phyloP scores from a whole-genome alignment of 2,888 invertebrate species.

The Dicyrtoma fusca region DNA sequence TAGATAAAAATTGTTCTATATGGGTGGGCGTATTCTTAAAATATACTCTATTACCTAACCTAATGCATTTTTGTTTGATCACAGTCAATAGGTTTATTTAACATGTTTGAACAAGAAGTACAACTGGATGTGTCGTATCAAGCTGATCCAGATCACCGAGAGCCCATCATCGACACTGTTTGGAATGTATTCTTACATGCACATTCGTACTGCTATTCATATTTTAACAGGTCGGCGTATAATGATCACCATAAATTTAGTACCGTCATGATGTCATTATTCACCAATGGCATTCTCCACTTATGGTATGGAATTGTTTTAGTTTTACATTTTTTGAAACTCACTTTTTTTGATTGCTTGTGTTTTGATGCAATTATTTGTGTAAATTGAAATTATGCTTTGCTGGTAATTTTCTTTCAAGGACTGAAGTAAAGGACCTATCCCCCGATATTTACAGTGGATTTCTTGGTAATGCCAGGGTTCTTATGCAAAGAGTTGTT shows the following conservation, averaged over 20 bases:
- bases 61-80: too few relatives aligned
- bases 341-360: neutral
- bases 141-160: constrained; percentile 20
- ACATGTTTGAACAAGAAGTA: neutral
- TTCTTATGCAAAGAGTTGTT: constrained; percentile 41
- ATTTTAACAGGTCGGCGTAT: constrained; percentile 37
- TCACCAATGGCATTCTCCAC: constrained; percentile 47
- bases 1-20: too few relatives aligned
- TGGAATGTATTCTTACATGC: constrained; percentile 51
- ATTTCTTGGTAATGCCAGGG: constrained; percentile 45
- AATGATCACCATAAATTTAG: constrained; percentile 51
- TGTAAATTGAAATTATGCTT: neutral
- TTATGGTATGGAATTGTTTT: constrained; percentile 44
- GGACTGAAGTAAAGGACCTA: constrained; percentile 38
- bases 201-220: constrained; percentile 44
- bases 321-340: constrained; percentile 2
- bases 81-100: neutral
- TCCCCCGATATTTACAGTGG: constrained; percentile 41
- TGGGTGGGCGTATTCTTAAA: too few relatives aligned
- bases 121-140: constrained; percentile 7
- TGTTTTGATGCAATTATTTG: neutral
- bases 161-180: constrained; percentile 50
- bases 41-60: neutral
- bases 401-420: constrained; percentile 10
- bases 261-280: constrained; percentile 47